Evolutionary conservation across 2,888 invertebrate species (phyloP).

Genomic region (Formica aserva): DNA sequence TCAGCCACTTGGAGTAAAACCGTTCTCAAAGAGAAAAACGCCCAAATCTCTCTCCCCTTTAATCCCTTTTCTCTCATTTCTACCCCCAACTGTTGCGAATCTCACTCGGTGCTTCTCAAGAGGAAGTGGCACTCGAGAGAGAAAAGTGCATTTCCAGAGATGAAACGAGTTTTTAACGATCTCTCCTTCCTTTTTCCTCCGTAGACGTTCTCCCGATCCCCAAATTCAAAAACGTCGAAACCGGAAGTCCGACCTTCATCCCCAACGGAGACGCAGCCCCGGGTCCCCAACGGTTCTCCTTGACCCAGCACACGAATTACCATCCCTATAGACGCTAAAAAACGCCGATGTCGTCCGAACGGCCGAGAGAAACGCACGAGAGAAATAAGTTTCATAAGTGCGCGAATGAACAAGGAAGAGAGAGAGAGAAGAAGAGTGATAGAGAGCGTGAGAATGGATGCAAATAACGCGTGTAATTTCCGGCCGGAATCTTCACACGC

Average conservation of each 20-base stretch:
- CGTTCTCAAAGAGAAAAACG: slow-evolving; percentile 39
- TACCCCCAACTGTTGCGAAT: slow-evolving; percentile 20
- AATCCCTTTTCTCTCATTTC: slow-evolving; percentile 22
- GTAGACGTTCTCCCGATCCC: slow-evolving; percentile 79
- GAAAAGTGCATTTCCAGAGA: slow-evolving; percentile 20
- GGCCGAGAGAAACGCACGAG: slow-evolving; percentile 50
- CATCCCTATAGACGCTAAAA: slow-evolving; percentile 87
- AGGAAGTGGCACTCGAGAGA: slow-evolving; percentile 26
- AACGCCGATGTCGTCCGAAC: slow-evolving; percentile 65
- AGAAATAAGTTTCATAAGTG: slow-evolving; percentile 35
- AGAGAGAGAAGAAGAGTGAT: neutral
- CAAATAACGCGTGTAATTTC: slow-evolving; percentile 16
- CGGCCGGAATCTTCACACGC: neutral
- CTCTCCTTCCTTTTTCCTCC: slow-evolving; percentile 68
- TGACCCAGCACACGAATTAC: slow-evolving; percentile 86
- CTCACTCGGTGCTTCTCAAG: slow-evolving; percentile 13
- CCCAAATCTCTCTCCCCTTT: slow-evolving; percentile 12
- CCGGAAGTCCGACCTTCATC: slow-evolving; percentile 79
- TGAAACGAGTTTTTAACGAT: slow-evolving; percentile 55
- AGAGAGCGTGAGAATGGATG: slow-evolving; percentile 16
- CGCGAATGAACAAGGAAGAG: slow-evolving; percentile 12
- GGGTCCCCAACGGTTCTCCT: slow-evolving; percentile 86
- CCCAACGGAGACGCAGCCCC: slow-evolving; percentile 84
- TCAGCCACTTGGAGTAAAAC: slow-evolving; percentile 40
- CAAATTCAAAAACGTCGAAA: slow-evolving; percentile 82